Evolutionary conservation across 2,888 invertebrate species (phyloP).

Genomic region (Andrena bucephala): DNA sequence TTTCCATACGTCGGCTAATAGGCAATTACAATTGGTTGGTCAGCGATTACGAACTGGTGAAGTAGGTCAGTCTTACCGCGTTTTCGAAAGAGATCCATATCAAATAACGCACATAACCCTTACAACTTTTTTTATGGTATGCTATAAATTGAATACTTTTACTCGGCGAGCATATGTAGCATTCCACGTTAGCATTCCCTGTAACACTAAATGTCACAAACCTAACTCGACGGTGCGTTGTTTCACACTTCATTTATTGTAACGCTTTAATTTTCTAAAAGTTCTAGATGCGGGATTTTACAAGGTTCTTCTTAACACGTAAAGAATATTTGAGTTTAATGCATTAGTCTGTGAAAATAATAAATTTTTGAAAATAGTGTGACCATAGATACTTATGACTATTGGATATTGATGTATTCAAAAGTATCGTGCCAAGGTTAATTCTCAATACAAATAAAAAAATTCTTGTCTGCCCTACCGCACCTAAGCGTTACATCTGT

Average conservation of each 20-base stretch:
- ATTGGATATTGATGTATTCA: too few relatives aligned
- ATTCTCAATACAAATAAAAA: too few relatives aligned
- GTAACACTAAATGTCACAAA: neutral
- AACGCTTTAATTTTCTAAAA: neutral
- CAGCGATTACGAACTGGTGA: constrained; percentile 60
- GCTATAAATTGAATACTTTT: constrained; percentile 38
- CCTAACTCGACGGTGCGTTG: neutral
- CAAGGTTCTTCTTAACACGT: too few relatives aligned
- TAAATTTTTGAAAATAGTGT: too few relatives aligned
- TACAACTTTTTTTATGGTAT: constrained; percentile 48
- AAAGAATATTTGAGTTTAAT: too few relatives aligned
- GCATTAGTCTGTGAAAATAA: too few relatives aligned
- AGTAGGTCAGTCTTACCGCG: constrained; percentile 55
- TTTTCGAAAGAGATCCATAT: constrained; percentile 53
- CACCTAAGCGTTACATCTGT: neutral
- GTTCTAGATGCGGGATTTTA: too few relatives aligned
- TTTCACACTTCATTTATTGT: neutral
- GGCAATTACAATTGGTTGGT: constrained; percentile 67
- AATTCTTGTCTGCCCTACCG: too few relatives aligned
- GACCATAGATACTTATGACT: too few relatives aligned
- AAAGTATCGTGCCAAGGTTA: too few relatives aligned
- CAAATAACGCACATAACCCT: constrained; percentile 47
- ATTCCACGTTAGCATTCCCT: neutral
- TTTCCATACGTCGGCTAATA: constrained; percentile 65
- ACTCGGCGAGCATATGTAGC: neutral